These are phyloP conservation scores for Aphelenchoides fujianensis DNA, from an alignment of 1,140 invertebrate genomes.

Conservation along the genomic window DNA sequence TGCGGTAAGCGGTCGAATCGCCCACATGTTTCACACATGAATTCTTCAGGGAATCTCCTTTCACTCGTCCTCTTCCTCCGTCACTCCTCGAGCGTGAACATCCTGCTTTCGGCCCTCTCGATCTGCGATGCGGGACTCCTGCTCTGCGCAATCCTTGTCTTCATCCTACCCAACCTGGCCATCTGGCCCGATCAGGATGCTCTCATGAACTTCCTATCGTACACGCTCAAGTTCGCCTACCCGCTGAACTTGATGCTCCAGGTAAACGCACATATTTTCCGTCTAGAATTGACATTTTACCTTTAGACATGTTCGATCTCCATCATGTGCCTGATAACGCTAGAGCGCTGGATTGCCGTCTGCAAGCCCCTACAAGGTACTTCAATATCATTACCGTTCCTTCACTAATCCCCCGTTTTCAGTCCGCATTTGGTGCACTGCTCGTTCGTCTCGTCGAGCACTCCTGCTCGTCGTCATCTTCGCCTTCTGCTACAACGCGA, in stretches of 20 bases:
- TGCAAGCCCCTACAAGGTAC: slow-evolving; percentile 49
- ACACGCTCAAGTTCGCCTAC: slow-evolving; percentile 55
- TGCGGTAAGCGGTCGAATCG: background rate
- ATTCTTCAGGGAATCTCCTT: slow-evolving; percentile 21
- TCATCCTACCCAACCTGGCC: slow-evolving; percentile 50
- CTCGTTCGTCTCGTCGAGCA: slow-evolving; percentile 48
- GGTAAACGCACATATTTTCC: too few species aligned
- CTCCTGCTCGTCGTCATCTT: slow-evolving; percentile 47
- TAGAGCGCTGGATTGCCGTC: slow-evolving; percentile 55
- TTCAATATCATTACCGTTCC: too few species aligned
- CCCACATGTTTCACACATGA: too few species aligned
- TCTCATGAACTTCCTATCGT: slow-evolving; percentile 35
- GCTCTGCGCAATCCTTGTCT: slow-evolving; percentile 50
- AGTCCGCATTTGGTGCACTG: slow-evolving; percentile 56
- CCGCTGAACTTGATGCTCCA: slow-evolving; percentile 58
- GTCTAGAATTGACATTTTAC: too few species aligned
- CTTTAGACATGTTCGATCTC: slow-evolving; percentile 55
- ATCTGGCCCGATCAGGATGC: slow-evolving; percentile 28
- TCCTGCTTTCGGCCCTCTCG: slow-evolving; percentile 44
- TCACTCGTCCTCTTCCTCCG: slow-evolving; percentile 13
- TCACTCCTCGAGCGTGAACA: slow-evolving; percentile 45
- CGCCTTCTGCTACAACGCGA: slow-evolving; percentile 51
- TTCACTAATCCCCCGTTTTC: too few species aligned
- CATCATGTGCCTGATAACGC: slow-evolving; percentile 52
- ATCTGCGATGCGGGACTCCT: slow-evolving; percentile 50